Conservation (phyloP, 2,113 vertebrate species). For the Opisthocomus hoazin region DNA sequence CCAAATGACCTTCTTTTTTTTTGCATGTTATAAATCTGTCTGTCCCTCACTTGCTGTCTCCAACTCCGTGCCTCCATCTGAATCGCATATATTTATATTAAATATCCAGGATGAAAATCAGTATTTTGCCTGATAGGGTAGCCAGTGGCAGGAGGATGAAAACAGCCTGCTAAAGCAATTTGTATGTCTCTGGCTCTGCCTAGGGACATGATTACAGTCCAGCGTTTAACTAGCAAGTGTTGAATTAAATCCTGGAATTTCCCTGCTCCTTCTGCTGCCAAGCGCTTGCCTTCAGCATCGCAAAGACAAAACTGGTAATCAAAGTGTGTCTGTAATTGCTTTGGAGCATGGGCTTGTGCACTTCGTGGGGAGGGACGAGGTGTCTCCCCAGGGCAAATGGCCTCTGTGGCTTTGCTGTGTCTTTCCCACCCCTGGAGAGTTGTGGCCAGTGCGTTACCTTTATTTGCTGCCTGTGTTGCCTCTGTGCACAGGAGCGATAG, state of each 20-base stretch:
- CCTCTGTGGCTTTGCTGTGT: neutral
- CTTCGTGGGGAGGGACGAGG: neutral
- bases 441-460: fast-evolving
- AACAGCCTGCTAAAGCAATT: neutral
- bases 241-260: neutral
- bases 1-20: neutral
- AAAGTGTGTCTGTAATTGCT: fast-evolving
- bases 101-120: neutral
- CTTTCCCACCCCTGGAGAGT: neutral
- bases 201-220: neutral
- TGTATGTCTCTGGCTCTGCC: neutral
- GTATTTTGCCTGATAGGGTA: neutral
- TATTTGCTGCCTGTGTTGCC: neutral
- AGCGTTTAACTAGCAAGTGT: neutral
- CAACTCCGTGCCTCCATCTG: neutral
- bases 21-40: neutral
- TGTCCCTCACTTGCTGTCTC: neutral
- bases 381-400: neutral
- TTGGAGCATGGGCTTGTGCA: fast-evolving
- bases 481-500: neutral
- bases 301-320: neutral
- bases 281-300: neutral
- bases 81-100: neutral
- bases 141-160: neutral
- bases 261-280: neutral